Conservation (phyloP, 2,797 vertebrate genomes). For the Morus bassanus region DNA sequence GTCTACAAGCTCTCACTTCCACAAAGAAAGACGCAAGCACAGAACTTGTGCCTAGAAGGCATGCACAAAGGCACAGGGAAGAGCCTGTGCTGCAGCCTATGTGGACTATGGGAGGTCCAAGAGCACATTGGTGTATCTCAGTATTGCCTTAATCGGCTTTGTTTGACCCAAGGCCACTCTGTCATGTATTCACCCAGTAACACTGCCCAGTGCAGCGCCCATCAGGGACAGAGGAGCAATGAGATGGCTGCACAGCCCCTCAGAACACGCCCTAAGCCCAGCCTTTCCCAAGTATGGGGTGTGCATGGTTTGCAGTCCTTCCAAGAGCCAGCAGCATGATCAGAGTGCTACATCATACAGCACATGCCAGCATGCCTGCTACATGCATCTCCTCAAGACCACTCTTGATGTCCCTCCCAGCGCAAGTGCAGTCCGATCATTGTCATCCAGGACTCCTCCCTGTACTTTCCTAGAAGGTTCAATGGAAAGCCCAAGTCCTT, state of each 20-base stretch:
- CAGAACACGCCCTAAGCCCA: background rate
- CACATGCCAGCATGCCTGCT: no score
- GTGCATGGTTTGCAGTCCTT: background rate
- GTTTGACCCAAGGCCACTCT: background rate
- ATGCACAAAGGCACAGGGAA: background rate
- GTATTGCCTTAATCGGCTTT: background rate
- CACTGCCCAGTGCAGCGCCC: background rate
- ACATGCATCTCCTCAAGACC: background rate
- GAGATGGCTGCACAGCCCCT: background rate
- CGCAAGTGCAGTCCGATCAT: rapidly evolving
- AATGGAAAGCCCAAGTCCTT: background rate
- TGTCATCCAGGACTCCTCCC: background rate
- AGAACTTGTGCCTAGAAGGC: background rate
- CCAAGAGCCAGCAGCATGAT: background rate
- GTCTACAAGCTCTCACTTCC: background rate
- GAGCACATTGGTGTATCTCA: background rate
- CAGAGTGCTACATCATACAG: background rate
- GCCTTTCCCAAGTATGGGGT: background rate
- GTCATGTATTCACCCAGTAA: background rate
- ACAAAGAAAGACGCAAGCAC: background rate
- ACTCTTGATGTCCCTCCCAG: background rate
- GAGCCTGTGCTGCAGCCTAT: background rate
- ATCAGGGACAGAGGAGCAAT: background rate
- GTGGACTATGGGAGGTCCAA: background rate
- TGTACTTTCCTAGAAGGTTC: background rate